phyloP scores from a whole-genome alignment of 2,113 vertebrate species.

The Falco punctatus region DNA sequence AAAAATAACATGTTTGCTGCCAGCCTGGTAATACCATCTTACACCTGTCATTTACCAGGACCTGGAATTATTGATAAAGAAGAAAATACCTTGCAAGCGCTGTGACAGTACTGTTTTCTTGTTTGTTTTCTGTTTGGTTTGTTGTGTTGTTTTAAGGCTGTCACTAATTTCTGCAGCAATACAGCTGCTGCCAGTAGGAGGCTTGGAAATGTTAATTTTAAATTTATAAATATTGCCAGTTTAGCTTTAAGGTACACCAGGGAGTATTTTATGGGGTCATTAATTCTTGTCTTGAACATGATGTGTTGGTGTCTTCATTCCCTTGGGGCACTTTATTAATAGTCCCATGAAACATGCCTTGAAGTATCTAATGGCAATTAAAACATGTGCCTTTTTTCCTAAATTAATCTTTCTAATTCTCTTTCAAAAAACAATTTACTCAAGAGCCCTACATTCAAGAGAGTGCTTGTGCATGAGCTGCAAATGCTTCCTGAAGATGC shows the following conservation, averaged over 20 bases:
- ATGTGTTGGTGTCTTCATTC: not conserved
- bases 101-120: not conserved
- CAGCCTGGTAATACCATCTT: not conserved
- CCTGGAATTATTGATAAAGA: not conserved
- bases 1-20: slow-evolving; percentile 14
- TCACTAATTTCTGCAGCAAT: not conserved
- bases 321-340: not conserved
- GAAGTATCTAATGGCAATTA: not conserved
- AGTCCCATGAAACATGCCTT: not conserved
- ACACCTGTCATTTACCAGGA: not conserved
- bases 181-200: slow-evolving; percentile 29
- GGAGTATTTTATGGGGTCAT: slow-evolving; percentile 25
- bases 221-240: not conserved
- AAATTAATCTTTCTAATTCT: not conserved
- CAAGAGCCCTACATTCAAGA: not conserved
- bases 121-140: not conserved
- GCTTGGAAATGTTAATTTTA: not conserved
- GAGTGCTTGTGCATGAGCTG: not conserved
- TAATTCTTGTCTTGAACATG: not conserved
- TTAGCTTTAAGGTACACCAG: not conserved
- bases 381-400: not conserved
- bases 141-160: not conserved
- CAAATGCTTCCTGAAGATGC: not conserved
- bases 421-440: not conserved
- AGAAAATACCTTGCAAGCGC: not conserved